phyloP scores from a whole-genome alignment of 1,140 invertebrate species.

The Cecropterus lyciades region DNA sequence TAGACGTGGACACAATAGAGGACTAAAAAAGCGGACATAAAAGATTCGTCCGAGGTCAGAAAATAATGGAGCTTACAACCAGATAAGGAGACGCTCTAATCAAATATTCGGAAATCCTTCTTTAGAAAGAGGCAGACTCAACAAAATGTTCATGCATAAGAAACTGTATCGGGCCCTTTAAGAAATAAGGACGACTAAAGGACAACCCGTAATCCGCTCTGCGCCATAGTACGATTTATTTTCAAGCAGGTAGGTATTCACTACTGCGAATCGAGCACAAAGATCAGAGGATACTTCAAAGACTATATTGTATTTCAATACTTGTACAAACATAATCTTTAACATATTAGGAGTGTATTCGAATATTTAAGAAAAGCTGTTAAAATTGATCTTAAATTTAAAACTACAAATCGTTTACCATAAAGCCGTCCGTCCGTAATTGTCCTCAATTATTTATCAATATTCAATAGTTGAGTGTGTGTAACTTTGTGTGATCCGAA shows the following conservation, averaged over 20 bases:
- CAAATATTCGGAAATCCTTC: conserved; percentile 69
- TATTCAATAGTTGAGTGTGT: no score
- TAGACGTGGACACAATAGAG: conserved; percentile 21
- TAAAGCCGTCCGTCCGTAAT: no score
- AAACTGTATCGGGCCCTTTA: conserved; percentile 61
- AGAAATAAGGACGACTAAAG: conserved; percentile 65
- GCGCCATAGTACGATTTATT: conserved; percentile 43
- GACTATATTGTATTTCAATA: not conserved
- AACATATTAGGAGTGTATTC: no score
- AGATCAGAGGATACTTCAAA: conserved; percentile 19
- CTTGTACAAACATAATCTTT: conserved; percentile 1
- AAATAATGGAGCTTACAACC: conserved; percentile 22
- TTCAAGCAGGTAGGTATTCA: conserved; percentile 25
- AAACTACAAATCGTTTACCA: no score
- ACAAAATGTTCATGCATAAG: conserved; percentile 60
- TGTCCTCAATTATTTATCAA: no score
- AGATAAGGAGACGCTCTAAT: conserved; percentile 59
- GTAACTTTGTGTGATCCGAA: no score
- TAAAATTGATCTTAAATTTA: no score
- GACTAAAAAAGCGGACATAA: conserved; percentile 37
- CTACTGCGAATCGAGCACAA: not conserved
- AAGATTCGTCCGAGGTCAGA: conserved; percentile 20
- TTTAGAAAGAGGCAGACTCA: conserved; percentile 56
- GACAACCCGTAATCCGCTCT: conserved; percentile 61
- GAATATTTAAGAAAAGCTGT: no score